Evolutionary conservation across 2,888 invertebrate genomes (phyloP), one percentile per base, ranked within the genome.

Genomic region (Tinea semifulvella): DNA sequence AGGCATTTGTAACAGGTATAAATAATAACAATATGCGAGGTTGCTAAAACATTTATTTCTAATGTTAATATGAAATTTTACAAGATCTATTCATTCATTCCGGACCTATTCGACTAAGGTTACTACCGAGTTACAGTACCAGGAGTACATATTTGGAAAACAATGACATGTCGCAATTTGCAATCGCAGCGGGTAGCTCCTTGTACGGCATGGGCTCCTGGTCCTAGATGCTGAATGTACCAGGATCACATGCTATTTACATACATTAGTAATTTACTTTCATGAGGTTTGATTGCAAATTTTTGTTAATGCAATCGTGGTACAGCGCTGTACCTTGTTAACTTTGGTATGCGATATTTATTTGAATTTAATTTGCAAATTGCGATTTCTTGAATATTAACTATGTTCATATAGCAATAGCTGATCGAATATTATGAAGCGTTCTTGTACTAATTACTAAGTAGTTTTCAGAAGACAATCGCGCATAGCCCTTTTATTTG

Each of bases 91-190:
- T 31, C 13, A 31, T 40, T 20, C 40, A 22, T 22, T 19, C 7
- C 19, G 22, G n/a, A 22, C 11, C 38, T 19, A 22, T 22, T 25
- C 42, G 22, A 42, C 16, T 42, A 25, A 13, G n/a, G 40, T 11
- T 18, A 11, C 13, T 3, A 11, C 13, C 35, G 8, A 18, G n/a
- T n/a, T n/a, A n/a, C n/a, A n/a, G 18, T 40, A 40, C 40, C 20
- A 40, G 40, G 40, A 50, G 57, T 50, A 51, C 60, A 58, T 61
- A 58, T 59, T 57, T 55, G 57, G 59, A 52, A 63, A 68, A 77
- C 77, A 77, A 77, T 76, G 68, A 61, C 60, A 61, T 77, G 79
- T 77, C 50, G 68, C 75, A 77, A 77, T 77, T 77, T 77, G 79
- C 77, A 75, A 72, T 57, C 65, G 53, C 61, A 63, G 66, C 72